These are phyloP conservation scores for Agrilus cyanescens DNA, from an alignment of 2,888 invertebrate species.

Conservation along the genomic window DNA sequence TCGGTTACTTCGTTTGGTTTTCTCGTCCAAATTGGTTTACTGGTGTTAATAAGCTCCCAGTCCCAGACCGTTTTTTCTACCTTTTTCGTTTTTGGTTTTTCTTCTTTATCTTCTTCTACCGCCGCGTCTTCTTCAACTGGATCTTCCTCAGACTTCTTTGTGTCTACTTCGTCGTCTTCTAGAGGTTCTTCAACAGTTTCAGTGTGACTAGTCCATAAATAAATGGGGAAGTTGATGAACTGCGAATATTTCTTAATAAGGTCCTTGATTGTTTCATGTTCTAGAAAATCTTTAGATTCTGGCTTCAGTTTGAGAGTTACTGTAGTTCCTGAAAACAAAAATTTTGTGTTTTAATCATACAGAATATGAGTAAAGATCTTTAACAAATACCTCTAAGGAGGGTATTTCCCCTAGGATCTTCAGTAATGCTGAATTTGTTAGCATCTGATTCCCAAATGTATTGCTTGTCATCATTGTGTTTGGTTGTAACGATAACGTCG, in stretches of 20 bases:
- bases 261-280: slow-evolving; percentile 78
- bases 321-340: slow-evolving; percentile 24
- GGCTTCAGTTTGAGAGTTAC: slow-evolving; percentile 84
- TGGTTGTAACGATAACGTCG: slow-evolving; percentile 88
- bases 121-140: slow-evolving; percentile 52
- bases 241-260: slow-evolving; percentile 97
- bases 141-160: slow-evolving; percentile 43
- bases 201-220: slow-evolving; percentile 71
- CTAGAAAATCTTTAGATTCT: slow-evolving; percentile 92
- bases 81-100: slow-evolving; percentile 72
- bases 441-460: slow-evolving; percentile 99
- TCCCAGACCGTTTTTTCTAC: slow-evolving; percentile 95
- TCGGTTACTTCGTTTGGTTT: slow-evolving; percentile 77
- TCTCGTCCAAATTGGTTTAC: slow-evolving; percentile 97
- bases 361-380: neutral
- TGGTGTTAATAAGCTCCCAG: slow-evolving; percentile 92
- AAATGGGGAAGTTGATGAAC: slow-evolving; percentile 99
- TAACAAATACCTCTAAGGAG: slow-evolving; percentile 57
- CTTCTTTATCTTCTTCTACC: slow-evolving; percentile 59
- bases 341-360: slow-evolving; percentile 3
- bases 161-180: slow-evolving; percentile 41
- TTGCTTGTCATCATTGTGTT: slow-evolving; percentile 87
- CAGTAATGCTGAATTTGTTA: slow-evolving; percentile 71
- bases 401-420: slow-evolving; percentile 90
- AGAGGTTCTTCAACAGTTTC: slow-evolving; percentile 62